Percentiles rank a stretch among this genome's conserved stretches.
These are phyloP conservation scores for Drosophila dives DNA, from an alignment of 2,888 invertebrate species.

Conservation along the genomic window DNA sequence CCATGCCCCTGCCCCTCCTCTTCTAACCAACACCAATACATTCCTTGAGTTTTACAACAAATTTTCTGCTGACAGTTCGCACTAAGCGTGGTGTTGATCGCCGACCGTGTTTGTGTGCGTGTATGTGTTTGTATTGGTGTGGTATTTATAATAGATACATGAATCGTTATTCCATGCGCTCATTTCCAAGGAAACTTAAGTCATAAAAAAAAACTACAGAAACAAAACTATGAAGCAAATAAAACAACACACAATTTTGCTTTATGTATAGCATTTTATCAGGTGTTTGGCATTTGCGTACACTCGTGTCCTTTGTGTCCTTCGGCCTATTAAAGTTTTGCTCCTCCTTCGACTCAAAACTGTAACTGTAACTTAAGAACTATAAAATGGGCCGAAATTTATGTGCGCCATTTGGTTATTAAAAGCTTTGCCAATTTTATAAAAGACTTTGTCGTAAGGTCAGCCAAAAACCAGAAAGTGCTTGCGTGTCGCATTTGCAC, in stretches of 20 bases:
- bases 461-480: slow-evolving; percentile 7
- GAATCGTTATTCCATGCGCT: slow-evolving; percentile 59
- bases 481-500: neutral
- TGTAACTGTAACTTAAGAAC: slow-evolving; percentile 6
- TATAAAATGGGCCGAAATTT: slow-evolving; percentile 34
- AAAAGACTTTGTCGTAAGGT: slow-evolving; percentile 12
- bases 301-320: slow-evolving; percentile 46
- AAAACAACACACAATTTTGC: slow-evolving; percentile 28
- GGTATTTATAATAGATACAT: slow-evolving; percentile 61
- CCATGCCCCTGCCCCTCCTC: neutral
- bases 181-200: slow-evolving; percentile 75
- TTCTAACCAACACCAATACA: neutral
- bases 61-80: slow-evolving; percentile 55
- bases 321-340: slow-evolving; percentile 28
- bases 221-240: slow-evolving; percentile 34
- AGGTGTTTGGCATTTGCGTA: slow-evolving; percentile 58
- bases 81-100: slow-evolving; percentile 67
- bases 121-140: slow-evolving; percentile 7
- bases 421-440: slow-evolving; percentile 45
- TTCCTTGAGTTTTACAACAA: slow-evolving; percentile 4
- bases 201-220: slow-evolving; percentile 55
- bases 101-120: slow-evolving; percentile 1
- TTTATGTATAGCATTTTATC: slow-evolving; percentile 24
- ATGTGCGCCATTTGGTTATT: slow-evolving; percentile 43
- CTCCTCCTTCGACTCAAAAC: slow-evolving; percentile 3